Evolutionary conservation across 2,888 invertebrate genomes (phyloP).

Genomic region (Platycheirus albimanus): DNA sequence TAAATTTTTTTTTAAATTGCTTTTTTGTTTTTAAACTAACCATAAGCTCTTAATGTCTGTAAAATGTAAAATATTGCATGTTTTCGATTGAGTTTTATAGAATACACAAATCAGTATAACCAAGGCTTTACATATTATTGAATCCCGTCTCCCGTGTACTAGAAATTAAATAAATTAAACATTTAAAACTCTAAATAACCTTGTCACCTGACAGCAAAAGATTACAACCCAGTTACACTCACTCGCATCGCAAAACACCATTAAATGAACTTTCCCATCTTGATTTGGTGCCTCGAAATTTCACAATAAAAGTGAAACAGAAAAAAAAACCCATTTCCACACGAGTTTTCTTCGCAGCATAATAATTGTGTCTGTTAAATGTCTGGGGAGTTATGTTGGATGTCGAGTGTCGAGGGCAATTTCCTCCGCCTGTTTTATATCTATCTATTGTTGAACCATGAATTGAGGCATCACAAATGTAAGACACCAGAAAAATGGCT

Average conservation of each 20-base stretch:
- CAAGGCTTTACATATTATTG: too few relatives aligned
- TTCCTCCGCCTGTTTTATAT: neutral
- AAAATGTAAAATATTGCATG: too few relatives aligned
- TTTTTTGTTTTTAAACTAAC: too few relatives aligned
- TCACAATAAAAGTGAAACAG: slow-evolving; percentile 9
- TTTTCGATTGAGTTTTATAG: too few relatives aligned
- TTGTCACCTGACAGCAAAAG: too few relatives aligned
- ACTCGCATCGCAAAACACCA: neutral
- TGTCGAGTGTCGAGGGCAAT: slow-evolving; percentile 7
- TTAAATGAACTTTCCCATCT: slow-evolving; percentile 56
- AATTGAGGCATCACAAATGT: slow-evolving; percentile 63
- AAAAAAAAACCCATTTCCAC: slow-evolving; percentile 16
- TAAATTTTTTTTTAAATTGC: too few relatives aligned
- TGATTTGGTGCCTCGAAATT: slow-evolving; percentile 39
- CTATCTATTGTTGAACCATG: slow-evolving; percentile 35
- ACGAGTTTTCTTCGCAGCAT: slow-evolving; percentile 33
- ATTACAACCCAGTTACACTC: too few relatives aligned
- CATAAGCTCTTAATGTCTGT: too few relatives aligned
- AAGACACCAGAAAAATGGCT: slow-evolving; percentile 19
- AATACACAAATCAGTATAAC: too few relatives aligned
- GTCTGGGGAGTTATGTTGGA: slow-evolving; percentile 35
- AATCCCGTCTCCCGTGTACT: too few relatives aligned
- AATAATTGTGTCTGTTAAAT: slow-evolving; percentile 50
- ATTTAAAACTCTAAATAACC: too few relatives aligned
- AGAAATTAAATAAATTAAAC: too few relatives aligned